Evolutionary conservation across 2,888 invertebrate species (phyloP).

Genomic region (Cantharis rustica): DNA sequence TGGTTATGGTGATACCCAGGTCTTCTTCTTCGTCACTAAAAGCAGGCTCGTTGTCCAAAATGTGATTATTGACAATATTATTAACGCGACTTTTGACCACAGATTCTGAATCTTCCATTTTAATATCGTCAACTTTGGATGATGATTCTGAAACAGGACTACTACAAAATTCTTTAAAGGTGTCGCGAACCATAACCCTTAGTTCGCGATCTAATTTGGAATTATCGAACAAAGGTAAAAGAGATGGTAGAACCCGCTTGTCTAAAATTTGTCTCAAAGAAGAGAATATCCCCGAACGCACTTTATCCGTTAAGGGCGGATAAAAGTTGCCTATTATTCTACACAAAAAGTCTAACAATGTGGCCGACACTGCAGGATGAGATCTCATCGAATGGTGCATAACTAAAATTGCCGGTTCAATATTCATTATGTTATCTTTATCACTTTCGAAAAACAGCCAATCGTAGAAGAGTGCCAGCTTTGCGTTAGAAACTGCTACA

Average conservation of each 20-base stretch:
- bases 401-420: constrained; percentile 90
- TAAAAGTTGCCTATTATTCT: constrained; percentile 88
- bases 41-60: constrained; percentile 69
- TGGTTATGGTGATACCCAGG: constrained; percentile 49
- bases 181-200: constrained; percentile 82
- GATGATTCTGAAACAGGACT: constrained; percentile 61
- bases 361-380: constrained; percentile 89
- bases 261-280: constrained; percentile 86
- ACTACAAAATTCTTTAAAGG: constrained; percentile 88
- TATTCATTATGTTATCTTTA: constrained; percentile 94
- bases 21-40: constrained; percentile 89
- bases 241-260: constrained; percentile 87
- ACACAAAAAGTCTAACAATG: constrained; percentile 88
- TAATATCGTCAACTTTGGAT: constrained; percentile 50
- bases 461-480: constrained; percentile 89
- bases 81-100: constrained; percentile 35
- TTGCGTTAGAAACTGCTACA: constrained; percentile 88
- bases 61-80: constrained; percentile 54
- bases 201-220: constrained; percentile 85
- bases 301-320: constrained; percentile 77
- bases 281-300: constrained; percentile 79
- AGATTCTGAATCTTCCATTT: constrained; percentile 42
- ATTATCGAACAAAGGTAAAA: constrained; percentile 86
- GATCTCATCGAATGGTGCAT: constrained; percentile 94
- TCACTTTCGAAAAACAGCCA: constrained; percentile 92